phyloP scores from a whole-genome alignment of 53 echinoderm and acorn worm genomes.

The Apostichopus leukothele region DNA sequence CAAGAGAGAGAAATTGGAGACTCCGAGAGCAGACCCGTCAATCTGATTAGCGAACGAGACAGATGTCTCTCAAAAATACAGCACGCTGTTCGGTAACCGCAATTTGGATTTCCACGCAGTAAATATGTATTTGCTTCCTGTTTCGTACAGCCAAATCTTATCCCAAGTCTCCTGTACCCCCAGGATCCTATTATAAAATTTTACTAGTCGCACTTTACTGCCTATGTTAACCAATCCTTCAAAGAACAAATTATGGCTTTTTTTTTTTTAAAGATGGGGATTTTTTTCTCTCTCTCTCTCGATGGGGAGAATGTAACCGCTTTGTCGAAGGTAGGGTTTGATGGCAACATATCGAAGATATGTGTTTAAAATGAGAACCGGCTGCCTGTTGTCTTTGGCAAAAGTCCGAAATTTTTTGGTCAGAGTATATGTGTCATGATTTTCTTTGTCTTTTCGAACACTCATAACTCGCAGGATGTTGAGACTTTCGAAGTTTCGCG shows the following conservation, averaged over 20 bases:
- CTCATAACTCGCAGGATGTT: slow-evolving; percentile 52
- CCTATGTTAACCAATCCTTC: slow-evolving; percentile 53
- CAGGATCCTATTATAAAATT: slow-evolving; percentile 53
- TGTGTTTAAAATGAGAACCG: slow-evolving; percentile 47
- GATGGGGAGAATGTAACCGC: slow-evolving; percentile 33
- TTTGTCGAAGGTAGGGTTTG: slow-evolving; percentile 16
- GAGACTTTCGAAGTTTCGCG: slow-evolving; percentile 46
- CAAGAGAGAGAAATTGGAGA: slow-evolving; percentile 13
- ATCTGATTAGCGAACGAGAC: slow-evolving; percentile 48
- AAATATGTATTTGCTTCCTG: slow-evolving; percentile 47
- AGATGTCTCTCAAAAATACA: slow-evolving; percentile 42
- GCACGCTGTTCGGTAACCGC: slow-evolving; percentile 48
- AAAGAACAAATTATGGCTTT: slow-evolving; percentile 46
- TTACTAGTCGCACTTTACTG: slow-evolving; percentile 52
- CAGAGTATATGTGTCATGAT: slow-evolving; percentile 50
- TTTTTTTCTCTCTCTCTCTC: not conserved
- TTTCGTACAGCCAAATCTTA: slow-evolving; percentile 34
- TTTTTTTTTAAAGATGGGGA: slow-evolving; percentile 33
- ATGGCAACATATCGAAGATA: slow-evolving; percentile 15
- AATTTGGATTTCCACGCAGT: slow-evolving; percentile 47
- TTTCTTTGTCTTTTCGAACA: slow-evolving; percentile 52
- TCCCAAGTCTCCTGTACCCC: slow-evolving; percentile 48
- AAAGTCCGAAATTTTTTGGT: slow-evolving; percentile 51
- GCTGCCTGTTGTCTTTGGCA: slow-evolving; percentile 50
- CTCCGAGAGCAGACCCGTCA: slow-evolving; percentile 34